Conservation (phyloP, 2,797 vertebrate genomes). For the Mormyrus proboscirostris region DNA sequence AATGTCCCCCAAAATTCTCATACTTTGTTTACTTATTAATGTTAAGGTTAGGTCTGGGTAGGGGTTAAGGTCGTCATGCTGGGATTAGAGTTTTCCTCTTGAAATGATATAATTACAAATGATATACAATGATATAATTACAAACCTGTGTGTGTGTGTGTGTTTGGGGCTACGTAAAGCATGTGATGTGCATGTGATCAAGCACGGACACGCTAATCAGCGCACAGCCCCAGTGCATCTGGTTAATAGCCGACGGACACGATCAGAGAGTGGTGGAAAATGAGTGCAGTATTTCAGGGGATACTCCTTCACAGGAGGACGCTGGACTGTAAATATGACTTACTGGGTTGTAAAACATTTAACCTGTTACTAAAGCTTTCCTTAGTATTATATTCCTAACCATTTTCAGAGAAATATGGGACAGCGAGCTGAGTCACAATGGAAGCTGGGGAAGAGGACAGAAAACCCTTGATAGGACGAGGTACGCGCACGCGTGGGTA, state of each 20-base stretch:
- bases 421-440: neutral
- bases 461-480: neutral
- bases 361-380: neutral
- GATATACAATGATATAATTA: too few relatives aligned
- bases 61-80: neutral
- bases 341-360: neutral
- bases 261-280: neutral
- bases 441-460: neutral
- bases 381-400: neutral
- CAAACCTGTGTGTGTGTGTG: neutral
- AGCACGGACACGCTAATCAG: neutral
- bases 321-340: neutral
- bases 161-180: neutral
- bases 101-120: neutral
- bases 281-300: neutral
- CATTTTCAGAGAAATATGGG: neutral
- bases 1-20: neutral
- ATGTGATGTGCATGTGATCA: neutral
- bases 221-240: neutral
- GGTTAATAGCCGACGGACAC: neutral
- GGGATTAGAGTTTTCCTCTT: neutral
- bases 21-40: neutral
- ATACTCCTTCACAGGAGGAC: neutral
- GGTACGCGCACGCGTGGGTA: too few relatives aligned
- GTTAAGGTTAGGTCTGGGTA: neutral